Conservation (phyloP, 2,797 vertebrate genomes). For the Acrocephalus scirpaceus region DNA sequence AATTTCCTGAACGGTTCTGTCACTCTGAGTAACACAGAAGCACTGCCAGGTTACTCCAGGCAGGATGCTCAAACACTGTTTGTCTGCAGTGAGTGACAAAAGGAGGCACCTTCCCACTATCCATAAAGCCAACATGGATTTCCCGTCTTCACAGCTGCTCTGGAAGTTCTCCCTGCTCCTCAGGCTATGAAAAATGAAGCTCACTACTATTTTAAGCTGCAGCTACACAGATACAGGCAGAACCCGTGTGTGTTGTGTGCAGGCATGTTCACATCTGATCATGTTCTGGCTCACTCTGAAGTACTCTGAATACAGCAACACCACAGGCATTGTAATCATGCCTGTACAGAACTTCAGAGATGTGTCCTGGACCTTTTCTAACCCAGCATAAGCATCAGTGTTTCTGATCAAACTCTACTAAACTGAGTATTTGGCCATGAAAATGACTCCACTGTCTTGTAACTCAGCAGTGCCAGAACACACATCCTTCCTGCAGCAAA, state of each 20-base stretch:
- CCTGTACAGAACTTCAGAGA: neutral
- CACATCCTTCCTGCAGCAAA: neutral
- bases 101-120: neutral
- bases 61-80: neutral
- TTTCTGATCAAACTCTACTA: neutral
- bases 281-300: neutral
- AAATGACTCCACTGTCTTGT: accelerated
- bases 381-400: neutral
- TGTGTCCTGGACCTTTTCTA: neutral
- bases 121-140: neutral
- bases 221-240: neutral
- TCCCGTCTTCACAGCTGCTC: neutral
- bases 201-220: neutral
- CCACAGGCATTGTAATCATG: neutral
- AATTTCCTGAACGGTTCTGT: neutral
- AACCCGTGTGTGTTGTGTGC: neutral
- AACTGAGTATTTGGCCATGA: neutral
- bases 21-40: neutral
- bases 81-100: neutral
- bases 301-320: neutral
- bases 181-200: neutral
- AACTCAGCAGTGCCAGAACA: neutral
- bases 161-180: neutral
- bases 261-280: neutral
- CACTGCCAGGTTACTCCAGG: neutral